These are phyloP conservation scores for Pangasius djambal DNA, from an alignment of 2,797 vertebrate species.

Conservation along the genomic window DNA sequence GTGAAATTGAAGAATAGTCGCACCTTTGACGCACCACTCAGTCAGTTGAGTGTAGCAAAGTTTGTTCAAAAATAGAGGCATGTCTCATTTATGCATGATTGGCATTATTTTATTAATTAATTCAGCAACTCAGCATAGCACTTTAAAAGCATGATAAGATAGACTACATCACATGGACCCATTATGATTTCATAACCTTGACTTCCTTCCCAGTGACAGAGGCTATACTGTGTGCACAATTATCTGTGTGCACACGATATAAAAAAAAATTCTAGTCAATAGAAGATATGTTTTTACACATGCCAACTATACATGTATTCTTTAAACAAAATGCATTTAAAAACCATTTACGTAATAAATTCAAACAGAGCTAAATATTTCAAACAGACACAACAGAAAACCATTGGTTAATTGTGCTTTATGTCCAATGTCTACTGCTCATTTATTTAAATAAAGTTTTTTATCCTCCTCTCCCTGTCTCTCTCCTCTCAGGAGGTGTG, in stretches of 20 bases:
- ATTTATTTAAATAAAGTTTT: background rate
- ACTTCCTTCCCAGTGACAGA: too few species aligned
- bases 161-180: background rate
- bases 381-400: background rate
- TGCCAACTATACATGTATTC: background rate
- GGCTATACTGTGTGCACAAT: too few species aligned
- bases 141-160: background rate
- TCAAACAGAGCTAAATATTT: background rate
- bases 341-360: background rate
- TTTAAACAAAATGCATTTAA: background rate
- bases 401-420: background rate
- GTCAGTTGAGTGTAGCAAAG: background rate
- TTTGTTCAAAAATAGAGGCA: background rate
- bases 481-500: conserved; percentile 59
- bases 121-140: background rate
- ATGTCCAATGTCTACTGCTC: background rate
- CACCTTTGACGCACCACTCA: background rate
- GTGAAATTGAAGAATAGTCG: background rate
- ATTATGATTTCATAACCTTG: too few species aligned
- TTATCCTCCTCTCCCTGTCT: background rate
- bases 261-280: background rate
- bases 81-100: background rate
- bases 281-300: background rate
- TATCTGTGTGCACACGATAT: too few species aligned
- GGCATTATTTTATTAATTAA: background rate